Base-by-base conservation (phyloP, 1,140 invertebrate species). In the Atta texana region DNA sequence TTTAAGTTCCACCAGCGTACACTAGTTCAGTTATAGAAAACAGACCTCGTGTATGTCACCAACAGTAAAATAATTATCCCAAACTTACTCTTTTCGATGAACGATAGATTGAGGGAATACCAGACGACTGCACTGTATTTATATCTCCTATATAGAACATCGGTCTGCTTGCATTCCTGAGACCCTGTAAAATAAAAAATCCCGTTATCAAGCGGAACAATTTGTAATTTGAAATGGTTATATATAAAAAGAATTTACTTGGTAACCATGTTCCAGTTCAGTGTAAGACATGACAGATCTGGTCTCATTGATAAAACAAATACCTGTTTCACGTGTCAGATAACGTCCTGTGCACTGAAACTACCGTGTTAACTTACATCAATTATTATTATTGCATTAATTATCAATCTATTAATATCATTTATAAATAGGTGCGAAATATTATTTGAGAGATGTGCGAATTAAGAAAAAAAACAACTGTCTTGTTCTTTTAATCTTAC, bases 251-350 rank as follows among this genome's bases (percentile, higher is more conserved):
- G 1, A 28, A 39, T 71, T 93, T 93, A 95, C 97, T 96, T 98
- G 97, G 96, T 98, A 98, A 81, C 98, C 98, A 96, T 98, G 97
- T 96, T 98, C 98, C 91, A 98, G 95, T 96, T 98, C 98, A 93
- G 97, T 98, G 95, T 98, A 98, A 94, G 98, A 98, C 98, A 98
- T 98, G 95, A 95, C 96, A 96, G 88, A 91, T 78, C 80, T 63
- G 88, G 88, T 94, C 86, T 93, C 94, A 95, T 95, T 94, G 94
- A 94, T 93, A 86, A 93, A 88, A 89, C 21, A 55, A 77, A 78
- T 28, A 87, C 53, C 87, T 14, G 55, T 59, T 59, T 86, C 61
- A 18, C 24, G 21, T 76, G 49, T 84, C 44, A 90, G 63, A 85
- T 1, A 81, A 72, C 64, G n/a, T 72, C 44, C 63, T 14, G 7